A percentile compares a stretch with the other conserved stretches of the same genome.
phyloP scores from a whole-genome alignment of 2,888 invertebrate genomes.

The Idaea dimidiata region DNA sequence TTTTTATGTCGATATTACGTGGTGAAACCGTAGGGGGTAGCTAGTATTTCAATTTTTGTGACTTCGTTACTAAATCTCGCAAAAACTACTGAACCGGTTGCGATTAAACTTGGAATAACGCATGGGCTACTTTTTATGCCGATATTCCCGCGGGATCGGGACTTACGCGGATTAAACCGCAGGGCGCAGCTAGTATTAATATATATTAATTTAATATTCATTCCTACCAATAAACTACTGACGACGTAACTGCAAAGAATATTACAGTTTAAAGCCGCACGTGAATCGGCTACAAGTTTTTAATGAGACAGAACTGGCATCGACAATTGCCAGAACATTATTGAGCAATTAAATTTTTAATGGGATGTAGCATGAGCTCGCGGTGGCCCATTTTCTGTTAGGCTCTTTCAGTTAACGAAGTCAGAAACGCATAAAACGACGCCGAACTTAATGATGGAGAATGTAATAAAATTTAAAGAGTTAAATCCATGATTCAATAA shows the following conservation, averaged over 20 bases:
- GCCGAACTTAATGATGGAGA: constrained; percentile 52
- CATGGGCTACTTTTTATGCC: too few species aligned
- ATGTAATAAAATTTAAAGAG: too few species aligned
- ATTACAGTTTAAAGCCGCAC: not conserved
- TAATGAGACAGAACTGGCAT: constrained; percentile 15
- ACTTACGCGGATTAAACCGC: too few species aligned
- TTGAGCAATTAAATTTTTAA: constrained; percentile 31
- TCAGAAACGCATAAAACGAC: constrained; percentile 38
- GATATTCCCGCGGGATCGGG: too few species aligned
- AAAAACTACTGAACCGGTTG: too few species aligned
- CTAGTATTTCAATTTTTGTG: too few species aligned
- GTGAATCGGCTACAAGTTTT: not conserved
- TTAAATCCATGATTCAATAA: too few species aligned
- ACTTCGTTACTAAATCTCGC: too few species aligned
- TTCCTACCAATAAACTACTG: not conserved
- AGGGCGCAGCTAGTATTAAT: too few species aligned
- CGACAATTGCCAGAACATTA: constrained; percentile 22
- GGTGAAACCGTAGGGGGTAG: too few species aligned
- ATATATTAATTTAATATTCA: not conserved
- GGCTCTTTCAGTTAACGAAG: constrained; percentile 21
- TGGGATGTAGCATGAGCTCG: constrained; percentile 16
- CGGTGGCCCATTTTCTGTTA: constrained; percentile 37
- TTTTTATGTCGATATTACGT: too few species aligned
- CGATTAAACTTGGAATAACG: too few species aligned
- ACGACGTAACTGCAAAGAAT: not conserved